Evolutionary conservation across 2,113 vertebrate species (phyloP).

Genomic region (Tyrannus savana): DNA sequence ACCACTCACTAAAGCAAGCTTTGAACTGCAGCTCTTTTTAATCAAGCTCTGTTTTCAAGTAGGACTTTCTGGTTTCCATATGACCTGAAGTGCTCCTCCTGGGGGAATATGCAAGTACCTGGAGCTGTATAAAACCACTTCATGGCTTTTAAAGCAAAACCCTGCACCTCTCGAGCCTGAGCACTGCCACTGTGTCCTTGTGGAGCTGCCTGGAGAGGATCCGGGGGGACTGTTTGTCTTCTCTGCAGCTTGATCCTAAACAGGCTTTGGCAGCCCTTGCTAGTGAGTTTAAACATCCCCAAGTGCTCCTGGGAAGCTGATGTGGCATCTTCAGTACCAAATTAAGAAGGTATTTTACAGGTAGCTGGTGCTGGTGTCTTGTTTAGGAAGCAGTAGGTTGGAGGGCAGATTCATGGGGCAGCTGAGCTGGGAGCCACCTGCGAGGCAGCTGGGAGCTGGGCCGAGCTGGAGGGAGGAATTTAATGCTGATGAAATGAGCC

Average conservation of each 20-base stretch:
- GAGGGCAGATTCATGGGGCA: neutral
- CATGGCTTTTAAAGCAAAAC: conserved; percentile 32
- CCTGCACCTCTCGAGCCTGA: conserved; percentile 12
- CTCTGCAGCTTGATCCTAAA: neutral
- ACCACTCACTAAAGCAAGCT: neutral
- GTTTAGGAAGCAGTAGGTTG: neutral
- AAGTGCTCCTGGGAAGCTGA: neutral
- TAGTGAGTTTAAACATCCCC: neutral
- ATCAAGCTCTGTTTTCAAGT: conserved; percentile 65
- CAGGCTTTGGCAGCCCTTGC: neutral
- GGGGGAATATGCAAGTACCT: conserved; percentile 43
- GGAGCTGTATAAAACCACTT: conserved; percentile 39
- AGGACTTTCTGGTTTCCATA: conserved; percentile 51
- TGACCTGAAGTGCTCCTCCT: conserved; percentile 59
- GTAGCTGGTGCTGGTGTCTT: neutral
- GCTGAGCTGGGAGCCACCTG: neutral
- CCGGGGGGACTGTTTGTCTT: neutral
- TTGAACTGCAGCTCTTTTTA: conserved; percentile 55
- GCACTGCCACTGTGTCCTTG: neutral
- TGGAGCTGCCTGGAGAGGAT: neutral
- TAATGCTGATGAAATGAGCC: neutral
- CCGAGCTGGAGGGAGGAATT: neutral
- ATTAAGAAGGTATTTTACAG: neutral
- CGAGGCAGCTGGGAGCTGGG: neutral
- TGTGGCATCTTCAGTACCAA: neutral